Percentiles rank a stretch among this genome's conserved stretches.
These are phyloP conservation scores for Taeniopygia guttata DNA, from an alignment of 2,797 vertebrate species.

Conservation along the genomic window DNA sequence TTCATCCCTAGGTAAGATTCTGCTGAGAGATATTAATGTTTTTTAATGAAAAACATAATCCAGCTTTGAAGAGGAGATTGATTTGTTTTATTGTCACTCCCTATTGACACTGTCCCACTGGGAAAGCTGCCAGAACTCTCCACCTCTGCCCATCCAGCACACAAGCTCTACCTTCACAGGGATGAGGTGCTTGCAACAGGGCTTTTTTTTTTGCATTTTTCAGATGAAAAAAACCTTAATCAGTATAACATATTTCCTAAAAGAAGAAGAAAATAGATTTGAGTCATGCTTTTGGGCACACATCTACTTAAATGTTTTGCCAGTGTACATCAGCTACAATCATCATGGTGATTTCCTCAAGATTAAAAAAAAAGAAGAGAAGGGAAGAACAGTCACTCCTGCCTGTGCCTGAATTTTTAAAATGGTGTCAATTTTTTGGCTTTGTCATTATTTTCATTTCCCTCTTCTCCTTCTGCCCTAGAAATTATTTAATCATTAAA, in stretches of 20 bases:
- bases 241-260: not conserved
- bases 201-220: not conserved
- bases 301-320: not conserved
- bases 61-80: not conserved
- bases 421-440: slow-evolving; percentile 33
- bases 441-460: slow-evolving; percentile 53
- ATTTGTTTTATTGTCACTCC: not conserved
- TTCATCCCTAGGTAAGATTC: not conserved
- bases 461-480: slow-evolving; percentile 15
- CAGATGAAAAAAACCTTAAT: not conserved
- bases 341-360: not conserved
- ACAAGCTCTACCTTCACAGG: not conserved
- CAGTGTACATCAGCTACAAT: not conserved
- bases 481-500: slow-evolving; percentile 65
- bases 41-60: not conserved
- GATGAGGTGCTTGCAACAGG: not conserved
- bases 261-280: slow-evolving; percentile 27
- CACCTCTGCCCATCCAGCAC: not conserved
- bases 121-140: not conserved
- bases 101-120: not conserved
- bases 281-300: slow-evolving; percentile 29
- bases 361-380: not conserved
- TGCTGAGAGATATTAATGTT: not conserved
- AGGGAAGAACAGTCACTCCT: not conserved
- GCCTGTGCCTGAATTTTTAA: not conserved